Percentiles rank a stretch among this genome's conserved stretches.
Conservation (phyloP, 2,113 vertebrate genomes). For the Chionomys nivalis region DNA sequence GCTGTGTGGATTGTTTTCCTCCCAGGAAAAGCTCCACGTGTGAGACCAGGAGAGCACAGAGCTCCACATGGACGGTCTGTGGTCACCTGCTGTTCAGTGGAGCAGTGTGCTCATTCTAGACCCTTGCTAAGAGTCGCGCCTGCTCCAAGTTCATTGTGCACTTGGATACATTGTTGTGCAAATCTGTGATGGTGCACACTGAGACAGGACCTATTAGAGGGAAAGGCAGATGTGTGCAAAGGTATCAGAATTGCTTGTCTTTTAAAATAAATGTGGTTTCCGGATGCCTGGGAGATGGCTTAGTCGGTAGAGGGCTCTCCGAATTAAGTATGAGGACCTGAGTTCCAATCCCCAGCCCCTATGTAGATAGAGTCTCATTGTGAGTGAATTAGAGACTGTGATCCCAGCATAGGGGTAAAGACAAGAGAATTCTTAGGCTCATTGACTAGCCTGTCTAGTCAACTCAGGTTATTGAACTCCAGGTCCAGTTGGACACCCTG, state of each 20-base stretch:
- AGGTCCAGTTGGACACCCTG: neutral
- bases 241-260: neutral
- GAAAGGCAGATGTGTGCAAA: neutral
- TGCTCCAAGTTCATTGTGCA: neutral
- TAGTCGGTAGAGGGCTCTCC: neutral
- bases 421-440: neutral
- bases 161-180: neutral
- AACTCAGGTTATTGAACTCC: neutral
- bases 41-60: neutral
- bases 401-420: neutral
- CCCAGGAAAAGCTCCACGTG: neutral
- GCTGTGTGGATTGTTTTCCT: neutral
- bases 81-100: neutral
- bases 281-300: neutral
- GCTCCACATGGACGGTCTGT: neutral
- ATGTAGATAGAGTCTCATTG: neutral
- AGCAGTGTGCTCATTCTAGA: neutral
- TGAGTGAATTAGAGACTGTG: neutral
- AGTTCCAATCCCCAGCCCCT: neutral
- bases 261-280: conserved; percentile 1
- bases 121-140: neutral
- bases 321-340: neutral
- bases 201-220: neutral
- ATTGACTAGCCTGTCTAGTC: neutral
- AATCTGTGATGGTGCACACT: neutral